Conservation (phyloP, 1,140 invertebrate species). For the Ctenoplectra terminalis region DNA sequence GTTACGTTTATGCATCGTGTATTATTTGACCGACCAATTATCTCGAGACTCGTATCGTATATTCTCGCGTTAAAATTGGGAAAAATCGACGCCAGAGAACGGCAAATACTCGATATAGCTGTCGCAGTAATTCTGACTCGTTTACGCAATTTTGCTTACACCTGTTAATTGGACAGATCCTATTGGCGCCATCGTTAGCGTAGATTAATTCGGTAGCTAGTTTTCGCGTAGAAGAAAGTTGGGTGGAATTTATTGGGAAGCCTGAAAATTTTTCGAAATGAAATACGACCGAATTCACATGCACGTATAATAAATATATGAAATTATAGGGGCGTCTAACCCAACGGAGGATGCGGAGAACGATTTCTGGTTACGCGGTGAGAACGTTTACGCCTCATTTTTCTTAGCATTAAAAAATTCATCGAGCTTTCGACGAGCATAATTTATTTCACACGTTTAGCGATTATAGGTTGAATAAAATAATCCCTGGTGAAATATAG, state of each 20-base stretch:
- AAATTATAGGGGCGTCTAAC: neutral
- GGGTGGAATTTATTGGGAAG: neutral
- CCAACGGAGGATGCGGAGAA: neutral
- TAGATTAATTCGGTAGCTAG: neutral
- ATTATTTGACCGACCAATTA: slow-evolving; percentile 63
- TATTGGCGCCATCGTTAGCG: neutral
- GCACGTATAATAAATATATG: neutral
- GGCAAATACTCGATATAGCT: neutral
- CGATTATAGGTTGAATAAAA: slow-evolving; percentile 16
- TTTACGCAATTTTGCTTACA: slow-evolving; percentile 24
- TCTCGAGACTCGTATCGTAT: slow-evolving; percentile 50
- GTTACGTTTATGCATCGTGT: slow-evolving; percentile 63
- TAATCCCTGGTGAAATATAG: neutral
- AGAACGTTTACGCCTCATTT: slow-evolving; percentile 22
- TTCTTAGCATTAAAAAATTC: slow-evolving; percentile 14
- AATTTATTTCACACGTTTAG: slow-evolving; percentile 4
- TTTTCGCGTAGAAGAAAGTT: neutral
- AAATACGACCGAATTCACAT: neutral
- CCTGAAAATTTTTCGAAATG: slow-evolving; percentile 2
- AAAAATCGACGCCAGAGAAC: neutral
- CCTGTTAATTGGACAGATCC: too few relatives aligned
- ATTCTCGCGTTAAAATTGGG: slow-evolving; percentile 38
- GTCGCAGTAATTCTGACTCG: neutral
- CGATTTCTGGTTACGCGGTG: slow-evolving; percentile 20
- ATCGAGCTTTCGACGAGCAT: neutral